These are phyloP conservation scores for Eupithecia abbreviata DNA, from an alignment of 2,888 invertebrate genomes.

Conservation along the genomic window DNA sequence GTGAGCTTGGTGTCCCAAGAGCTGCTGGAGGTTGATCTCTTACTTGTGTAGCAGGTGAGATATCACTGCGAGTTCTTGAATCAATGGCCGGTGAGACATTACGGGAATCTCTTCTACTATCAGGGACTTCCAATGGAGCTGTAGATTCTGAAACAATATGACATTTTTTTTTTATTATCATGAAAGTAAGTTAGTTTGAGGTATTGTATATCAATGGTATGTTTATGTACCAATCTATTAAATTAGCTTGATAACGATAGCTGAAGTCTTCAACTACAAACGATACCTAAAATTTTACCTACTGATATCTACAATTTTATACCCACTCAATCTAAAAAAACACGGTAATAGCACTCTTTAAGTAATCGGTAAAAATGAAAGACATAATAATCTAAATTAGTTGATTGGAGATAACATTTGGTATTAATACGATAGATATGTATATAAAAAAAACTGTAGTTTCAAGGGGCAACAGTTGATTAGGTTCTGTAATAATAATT, in stretches of 20 bases:
- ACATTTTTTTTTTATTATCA: neutral
- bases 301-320: neutral
- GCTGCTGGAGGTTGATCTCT: neutral
- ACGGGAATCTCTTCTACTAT: neutral
- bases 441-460: neutral
- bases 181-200: no score
- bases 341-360: neutral
- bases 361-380: neutral
- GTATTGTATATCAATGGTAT: neutral
- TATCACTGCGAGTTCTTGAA: neutral
- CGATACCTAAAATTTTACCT: neutral
- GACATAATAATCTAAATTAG: neutral
- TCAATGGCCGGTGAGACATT: neutral
- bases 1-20: neutral
- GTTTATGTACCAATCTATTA: neutral
- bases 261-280: neutral
- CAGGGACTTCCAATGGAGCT: neutral
- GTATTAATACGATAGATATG: neutral
- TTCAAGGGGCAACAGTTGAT: neutral
- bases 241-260: neutral
- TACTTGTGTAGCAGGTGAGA: neutral
- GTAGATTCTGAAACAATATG: neutral
- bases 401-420: neutral
- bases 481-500: neutral
- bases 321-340: neutral